These are phyloP conservation scores for Eupithecia insigniata DNA, from an alignment of 2,888 invertebrate species.

Conservation along the genomic window DNA sequence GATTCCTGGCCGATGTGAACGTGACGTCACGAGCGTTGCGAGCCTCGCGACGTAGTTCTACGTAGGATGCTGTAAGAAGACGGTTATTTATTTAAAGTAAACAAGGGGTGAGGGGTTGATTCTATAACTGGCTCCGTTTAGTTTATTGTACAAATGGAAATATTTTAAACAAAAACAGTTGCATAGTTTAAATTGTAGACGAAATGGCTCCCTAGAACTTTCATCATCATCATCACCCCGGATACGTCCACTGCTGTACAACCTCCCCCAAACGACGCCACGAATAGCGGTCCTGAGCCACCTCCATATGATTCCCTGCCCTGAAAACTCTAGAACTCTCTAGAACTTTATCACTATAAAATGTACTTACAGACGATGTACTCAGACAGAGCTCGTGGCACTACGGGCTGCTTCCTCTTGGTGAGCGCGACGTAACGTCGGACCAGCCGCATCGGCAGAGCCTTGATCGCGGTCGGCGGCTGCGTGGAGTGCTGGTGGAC, in stretches of 20 bases:
- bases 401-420: constrained; percentile 93
- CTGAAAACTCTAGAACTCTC: too few species aligned
- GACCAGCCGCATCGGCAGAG: constrained; percentile 96
- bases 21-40: constrained; percentile 95
- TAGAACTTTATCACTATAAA: not conserved
- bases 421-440: constrained; percentile 96
- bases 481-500: constrained; percentile 97
- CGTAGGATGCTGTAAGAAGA: constrained; percentile 86
- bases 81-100: not conserved
- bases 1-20: constrained; percentile 98
- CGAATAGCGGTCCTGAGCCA: too few species aligned
- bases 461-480: constrained; percentile 90
- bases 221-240: too few species aligned
- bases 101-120: too few species aligned
- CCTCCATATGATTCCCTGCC: too few species aligned
- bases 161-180: too few species aligned
- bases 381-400: constrained; percentile 84
- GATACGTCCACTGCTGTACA: too few species aligned
- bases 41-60: constrained; percentile 92
- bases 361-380: constrained; percentile 61
- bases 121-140: too few species aligned
- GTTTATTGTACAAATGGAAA: too few species aligned
- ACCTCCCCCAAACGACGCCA: too few species aligned
- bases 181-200: too few species aligned
- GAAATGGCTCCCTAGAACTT: too few species aligned